Evolutionary conservation across 2,888 invertebrate species (phyloP), one percentile per base, ranked within the genome.

Genomic region (Plemyria rubiginata): DNA sequence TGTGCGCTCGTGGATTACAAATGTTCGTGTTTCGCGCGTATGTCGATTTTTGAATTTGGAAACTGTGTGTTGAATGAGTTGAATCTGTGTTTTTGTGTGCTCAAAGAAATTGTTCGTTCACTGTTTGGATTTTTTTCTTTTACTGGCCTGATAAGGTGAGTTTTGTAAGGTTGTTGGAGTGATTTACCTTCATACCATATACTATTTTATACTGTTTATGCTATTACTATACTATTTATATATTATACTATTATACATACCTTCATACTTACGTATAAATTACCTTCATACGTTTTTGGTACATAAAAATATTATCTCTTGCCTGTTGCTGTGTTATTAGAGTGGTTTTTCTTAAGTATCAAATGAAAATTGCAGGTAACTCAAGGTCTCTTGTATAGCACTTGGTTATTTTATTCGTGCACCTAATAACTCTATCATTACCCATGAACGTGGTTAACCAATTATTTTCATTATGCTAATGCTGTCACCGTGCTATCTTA

Each of bases 131-230:
- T 74, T 71, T 78, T 72, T 72, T 72, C 67, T 66, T 48, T 65
- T 13, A 12, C 56, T 57, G 70, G 75, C 71, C 65, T 67, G 77
- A 82, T 84, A 82, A 75, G 88, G 88, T 88, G 71, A 87, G 88
- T 86, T 70, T 50, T 32, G 3, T 15, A 9, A n/a, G 71, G 72
- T 71, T 55, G 36, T 65, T 62, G 70, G 62, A 60, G 57, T 49
- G 58, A 54, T 51, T 65, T 60, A 60, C n/a, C n/a, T n/a, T n/a
- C n/a, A n/a, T n/a, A n/a, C n/a, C n/a, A n/a, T n/a, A n/a, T n/a
- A n/a, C n/a, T n/a, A n/a, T n/a, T n/a, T n/a, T n/a, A n/a, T n/a
- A n/a, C n/a, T n/a, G n/a, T n/a, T n/a, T n/a, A n/a, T n/a, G n/a
- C n/a, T n/a, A n/a, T n/a, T n/a, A n/a, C n/a, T n/a, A n/a, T n/a